Percentiles rank a stretch among this genome's conserved stretches.
phyloP scores from a whole-genome alignment of 2,113 vertebrate genomes.

The Lepus americanus region DNA sequence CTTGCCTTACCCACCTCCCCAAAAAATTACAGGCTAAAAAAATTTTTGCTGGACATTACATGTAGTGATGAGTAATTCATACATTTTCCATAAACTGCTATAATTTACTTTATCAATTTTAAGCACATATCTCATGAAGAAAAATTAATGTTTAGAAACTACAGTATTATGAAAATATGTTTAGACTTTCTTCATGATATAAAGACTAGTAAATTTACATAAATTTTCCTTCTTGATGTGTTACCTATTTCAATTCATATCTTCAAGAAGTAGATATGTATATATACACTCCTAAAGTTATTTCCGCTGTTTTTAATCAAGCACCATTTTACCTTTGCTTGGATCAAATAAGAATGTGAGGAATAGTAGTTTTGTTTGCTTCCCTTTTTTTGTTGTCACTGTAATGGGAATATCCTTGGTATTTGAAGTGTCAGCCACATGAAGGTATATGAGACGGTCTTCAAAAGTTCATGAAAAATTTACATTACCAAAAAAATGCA shows the following conservation, averaged over 20 bases:
- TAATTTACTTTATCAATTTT: conserved; percentile 59
- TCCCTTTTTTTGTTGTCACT: not conserved
- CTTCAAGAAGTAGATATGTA: not conserved
- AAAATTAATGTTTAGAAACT: conserved; percentile 48
- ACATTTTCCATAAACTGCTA: conserved; percentile 51
- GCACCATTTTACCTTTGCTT: conserved; percentile 6
- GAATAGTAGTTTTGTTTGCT: not conserved
- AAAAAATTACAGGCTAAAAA: conserved; percentile 21
- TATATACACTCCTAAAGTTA: not conserved
- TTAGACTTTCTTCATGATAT: conserved; percentile 42
- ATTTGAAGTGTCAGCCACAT: not conserved
- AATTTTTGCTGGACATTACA: not conserved
- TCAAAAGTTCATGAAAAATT: too few relatives aligned
- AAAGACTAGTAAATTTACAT: conserved; percentile 2
- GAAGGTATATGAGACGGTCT: not conserved
- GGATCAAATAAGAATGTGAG: conserved; percentile 31
- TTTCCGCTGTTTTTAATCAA: not conserved
- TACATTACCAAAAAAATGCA: too few relatives aligned
- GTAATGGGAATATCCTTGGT: not conserved
- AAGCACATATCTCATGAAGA: conserved; percentile 27
- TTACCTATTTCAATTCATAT: conserved; percentile 23
- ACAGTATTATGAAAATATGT: not conserved
- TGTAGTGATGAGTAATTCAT: not conserved
- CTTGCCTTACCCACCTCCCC: not conserved
- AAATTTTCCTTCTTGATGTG: not conserved